phyloP scores from a whole-genome alignment of 2,888 invertebrate genomes.

The Cryptus viduatorius region DNA sequence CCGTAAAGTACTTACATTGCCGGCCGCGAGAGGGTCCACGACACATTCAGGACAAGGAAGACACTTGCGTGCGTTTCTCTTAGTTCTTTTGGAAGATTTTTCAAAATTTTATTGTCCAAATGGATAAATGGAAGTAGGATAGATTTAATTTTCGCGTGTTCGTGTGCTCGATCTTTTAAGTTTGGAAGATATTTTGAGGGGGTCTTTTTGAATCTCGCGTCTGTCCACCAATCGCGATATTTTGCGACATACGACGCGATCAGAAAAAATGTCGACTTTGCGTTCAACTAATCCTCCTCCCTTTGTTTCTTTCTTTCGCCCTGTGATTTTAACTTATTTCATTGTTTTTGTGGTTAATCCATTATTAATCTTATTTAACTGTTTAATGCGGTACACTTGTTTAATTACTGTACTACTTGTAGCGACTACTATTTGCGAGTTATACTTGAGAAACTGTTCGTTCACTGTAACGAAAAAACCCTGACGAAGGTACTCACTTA shows the following conservation, averaged over 20 bases:
- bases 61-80: constrained; percentile 41
- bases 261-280: constrained; percentile 82
- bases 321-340: constrained; percentile 47
- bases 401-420: constrained; percentile 83
- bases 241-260: constrained; percentile 77
- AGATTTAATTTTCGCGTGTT: constrained; percentile 42
- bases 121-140: constrained; percentile 52
- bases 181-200: constrained; percentile 57
- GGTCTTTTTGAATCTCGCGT: constrained; percentile 67
- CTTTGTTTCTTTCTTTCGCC: constrained; percentile 43
- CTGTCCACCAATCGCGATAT: constrained; percentile 72
- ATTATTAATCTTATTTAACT: constrained; percentile 82
- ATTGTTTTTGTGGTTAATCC: constrained; percentile 61
- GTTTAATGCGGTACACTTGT: constrained; percentile 82
- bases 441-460: constrained; percentile 83
- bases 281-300: constrained; percentile 71
- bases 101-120: constrained; percentile 27
- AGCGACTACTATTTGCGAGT: constrained; percentile 84
- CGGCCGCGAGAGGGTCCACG: background rate
- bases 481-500: constrained; percentile 84
- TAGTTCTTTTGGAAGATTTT: constrained; percentile 51
- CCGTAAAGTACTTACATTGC: background rate
- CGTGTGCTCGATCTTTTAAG: constrained; percentile 9
- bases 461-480: constrained; percentile 85
- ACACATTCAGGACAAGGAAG: constrained; percentile 49